phyloP scores from a whole-genome alignment of 1,140 invertebrate genomes.

The Cydia fagiglandana region DNA sequence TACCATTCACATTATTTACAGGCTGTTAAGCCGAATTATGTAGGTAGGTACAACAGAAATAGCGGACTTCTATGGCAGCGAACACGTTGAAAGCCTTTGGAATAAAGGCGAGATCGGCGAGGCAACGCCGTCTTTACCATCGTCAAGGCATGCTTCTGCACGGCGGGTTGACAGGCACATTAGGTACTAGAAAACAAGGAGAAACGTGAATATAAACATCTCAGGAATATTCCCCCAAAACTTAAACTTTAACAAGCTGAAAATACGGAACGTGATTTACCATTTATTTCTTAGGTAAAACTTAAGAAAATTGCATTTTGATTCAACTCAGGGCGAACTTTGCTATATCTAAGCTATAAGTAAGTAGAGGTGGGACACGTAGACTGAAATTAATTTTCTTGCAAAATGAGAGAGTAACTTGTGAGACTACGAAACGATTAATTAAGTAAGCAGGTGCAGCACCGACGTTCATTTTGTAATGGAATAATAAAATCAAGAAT shows the following conservation, averaged over 20 bases:
- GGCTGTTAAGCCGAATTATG: neutral
- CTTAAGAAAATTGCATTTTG: conserved; percentile 4
- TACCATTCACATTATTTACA: neutral
- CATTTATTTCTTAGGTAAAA: neutral
- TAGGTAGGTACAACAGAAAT: neutral
- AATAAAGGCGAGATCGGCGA: neutral
- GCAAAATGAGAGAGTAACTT: conserved; percentile 39
- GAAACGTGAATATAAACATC: conserved; percentile 24
- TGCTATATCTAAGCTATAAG: conserved; percentile 7
- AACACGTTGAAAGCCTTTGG: conserved; percentile 27
- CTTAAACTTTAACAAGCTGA: neutral
- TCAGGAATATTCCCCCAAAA: neutral
- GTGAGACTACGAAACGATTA: conserved; percentile 43
- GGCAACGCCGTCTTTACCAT: conserved; percentile 11
- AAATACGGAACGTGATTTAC: neutral
- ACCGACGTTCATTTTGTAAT: conserved; percentile 35
- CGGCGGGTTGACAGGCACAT: conserved; percentile 1
- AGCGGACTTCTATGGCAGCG: neutral
- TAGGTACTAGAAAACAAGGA: conserved; percentile 13
- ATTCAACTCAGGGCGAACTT: neutral
- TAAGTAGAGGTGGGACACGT: conserved; percentile 24
- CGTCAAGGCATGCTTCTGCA: neutral
- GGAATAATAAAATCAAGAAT: conserved; percentile 14
- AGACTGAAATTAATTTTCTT: conserved; percentile 42
- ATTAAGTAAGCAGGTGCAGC: conserved; percentile 50